phyloP scores from a whole-genome alignment of 2,113 vertebrate genomes.

The Butorides virescens region DNA sequence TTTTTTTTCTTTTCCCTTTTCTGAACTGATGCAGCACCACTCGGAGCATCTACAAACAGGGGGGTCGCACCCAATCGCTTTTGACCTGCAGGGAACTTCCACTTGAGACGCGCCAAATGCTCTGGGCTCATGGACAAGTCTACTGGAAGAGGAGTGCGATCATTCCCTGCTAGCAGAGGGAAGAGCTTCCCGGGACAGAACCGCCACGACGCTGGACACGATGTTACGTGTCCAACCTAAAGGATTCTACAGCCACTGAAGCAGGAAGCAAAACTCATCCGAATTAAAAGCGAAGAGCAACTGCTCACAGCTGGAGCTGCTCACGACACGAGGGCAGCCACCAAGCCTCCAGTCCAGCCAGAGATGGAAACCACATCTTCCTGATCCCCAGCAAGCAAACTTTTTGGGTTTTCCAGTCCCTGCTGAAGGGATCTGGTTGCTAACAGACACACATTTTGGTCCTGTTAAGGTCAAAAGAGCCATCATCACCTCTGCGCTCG shows the following conservation, averaged over 20 bases:
- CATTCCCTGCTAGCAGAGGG: not conserved
- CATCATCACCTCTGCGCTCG: not conserved
- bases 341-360: not conserved
- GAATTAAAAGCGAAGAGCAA: not conserved
- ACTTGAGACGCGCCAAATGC: accelerated
- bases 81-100: not conserved
- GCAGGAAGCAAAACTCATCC: not conserved
- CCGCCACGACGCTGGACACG: accelerated
- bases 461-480: not conserved
- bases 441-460: not conserved
- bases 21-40: not conserved
- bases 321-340: not conserved
- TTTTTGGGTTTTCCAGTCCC: not conserved
- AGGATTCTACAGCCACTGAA: not conserved
- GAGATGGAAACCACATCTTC: not conserved
- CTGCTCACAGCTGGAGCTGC: not conserved
- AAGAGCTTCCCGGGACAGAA: not conserved
- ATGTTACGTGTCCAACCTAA: not conserved
- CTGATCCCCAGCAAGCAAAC: not conserved
- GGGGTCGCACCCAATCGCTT: not conserved
- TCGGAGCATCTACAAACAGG: not conserved
- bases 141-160: not conserved
- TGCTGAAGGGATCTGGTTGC: not conserved
- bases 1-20: not conserved
- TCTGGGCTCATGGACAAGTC: not conserved